Conservation (phyloP, 2,113 vertebrate genomes). For the Pipra filicauda region DNA sequence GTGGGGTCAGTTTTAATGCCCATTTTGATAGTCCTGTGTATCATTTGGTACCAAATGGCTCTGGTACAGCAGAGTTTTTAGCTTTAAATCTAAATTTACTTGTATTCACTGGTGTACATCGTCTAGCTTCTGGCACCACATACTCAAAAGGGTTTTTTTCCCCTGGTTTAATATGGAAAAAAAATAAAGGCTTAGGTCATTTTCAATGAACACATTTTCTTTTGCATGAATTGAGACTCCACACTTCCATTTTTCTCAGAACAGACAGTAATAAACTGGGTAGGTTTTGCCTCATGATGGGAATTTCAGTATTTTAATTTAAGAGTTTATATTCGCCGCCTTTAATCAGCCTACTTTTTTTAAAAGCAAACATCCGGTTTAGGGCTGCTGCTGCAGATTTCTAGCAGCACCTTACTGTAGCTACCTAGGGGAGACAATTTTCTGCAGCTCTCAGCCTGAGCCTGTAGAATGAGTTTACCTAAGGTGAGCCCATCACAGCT, state of each 20-base stretch:
- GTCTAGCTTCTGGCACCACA: neutral
- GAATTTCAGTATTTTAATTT: neutral
- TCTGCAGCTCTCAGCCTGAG: neutral
- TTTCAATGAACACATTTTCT: neutral
- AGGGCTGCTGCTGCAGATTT: neutral
- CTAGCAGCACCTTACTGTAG: accelerated
- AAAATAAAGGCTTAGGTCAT: neutral
- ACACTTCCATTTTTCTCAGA: neutral
- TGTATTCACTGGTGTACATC: neutral
- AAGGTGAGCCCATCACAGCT: neutral
- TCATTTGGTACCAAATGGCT: neutral
- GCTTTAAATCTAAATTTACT: neutral
- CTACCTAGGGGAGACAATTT: neutral
- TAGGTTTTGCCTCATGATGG: neutral
- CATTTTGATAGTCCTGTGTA: neutral
- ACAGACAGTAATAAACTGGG: neutral
- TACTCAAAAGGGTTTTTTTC: neutral
- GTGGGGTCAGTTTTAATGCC: neutral
- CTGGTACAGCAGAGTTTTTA: neutral
- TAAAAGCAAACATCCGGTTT: neutral
- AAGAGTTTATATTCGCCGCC: neutral
- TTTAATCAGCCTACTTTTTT: neutral
- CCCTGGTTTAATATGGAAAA: neutral
- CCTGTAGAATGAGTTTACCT: neutral
- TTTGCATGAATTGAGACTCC: neutral